These are phyloP conservation scores for Austrofundulus limnaeus DNA, from an alignment of 2,113 vertebrate species.

Conservation along the genomic window DNA sequence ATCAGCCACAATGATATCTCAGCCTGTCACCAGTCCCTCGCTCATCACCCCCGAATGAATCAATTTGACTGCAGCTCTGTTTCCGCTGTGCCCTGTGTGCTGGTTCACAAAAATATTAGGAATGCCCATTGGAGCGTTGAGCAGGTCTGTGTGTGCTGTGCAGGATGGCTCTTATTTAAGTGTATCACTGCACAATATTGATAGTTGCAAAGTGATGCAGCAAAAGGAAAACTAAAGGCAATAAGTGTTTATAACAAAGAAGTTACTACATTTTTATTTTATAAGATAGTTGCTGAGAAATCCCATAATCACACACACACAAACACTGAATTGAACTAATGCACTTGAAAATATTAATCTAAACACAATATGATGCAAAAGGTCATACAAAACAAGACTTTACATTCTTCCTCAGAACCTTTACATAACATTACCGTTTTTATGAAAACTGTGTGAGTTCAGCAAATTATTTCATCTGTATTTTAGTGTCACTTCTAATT, in stretches of 20 bases:
- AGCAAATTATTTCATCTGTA: too few species aligned
- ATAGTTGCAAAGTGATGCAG: neutral
- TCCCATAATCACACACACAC: neutral
- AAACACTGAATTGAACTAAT: neutral
- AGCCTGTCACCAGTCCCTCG: constrained; percentile 13
- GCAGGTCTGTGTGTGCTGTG: neutral
- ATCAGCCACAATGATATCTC: constrained; percentile 29
- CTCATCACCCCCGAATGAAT: constrained; percentile 26
- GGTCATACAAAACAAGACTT: neutral
- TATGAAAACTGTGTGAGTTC: too few species aligned
- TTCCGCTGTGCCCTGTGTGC: constrained; percentile 11
- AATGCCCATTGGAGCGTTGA: neutral
- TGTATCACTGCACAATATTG: neutral
- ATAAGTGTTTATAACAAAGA: too few species aligned
- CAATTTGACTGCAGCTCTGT: constrained; percentile 23
- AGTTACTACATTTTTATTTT: too few species aligned
- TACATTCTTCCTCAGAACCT: neutral
- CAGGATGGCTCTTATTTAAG: neutral
- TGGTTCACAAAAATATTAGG: constrained; percentile 11
- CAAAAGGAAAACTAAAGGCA: too few species aligned
- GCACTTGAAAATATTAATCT: neutral
- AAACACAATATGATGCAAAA: neutral
- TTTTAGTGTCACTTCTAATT: neutral
- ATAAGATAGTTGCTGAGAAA: neutral
- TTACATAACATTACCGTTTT: too few species aligned